These are phyloP conservation scores for Habropoda laboriosa DNA, from an alignment of 1,140 invertebrate species.

Conservation along the genomic window DNA sequence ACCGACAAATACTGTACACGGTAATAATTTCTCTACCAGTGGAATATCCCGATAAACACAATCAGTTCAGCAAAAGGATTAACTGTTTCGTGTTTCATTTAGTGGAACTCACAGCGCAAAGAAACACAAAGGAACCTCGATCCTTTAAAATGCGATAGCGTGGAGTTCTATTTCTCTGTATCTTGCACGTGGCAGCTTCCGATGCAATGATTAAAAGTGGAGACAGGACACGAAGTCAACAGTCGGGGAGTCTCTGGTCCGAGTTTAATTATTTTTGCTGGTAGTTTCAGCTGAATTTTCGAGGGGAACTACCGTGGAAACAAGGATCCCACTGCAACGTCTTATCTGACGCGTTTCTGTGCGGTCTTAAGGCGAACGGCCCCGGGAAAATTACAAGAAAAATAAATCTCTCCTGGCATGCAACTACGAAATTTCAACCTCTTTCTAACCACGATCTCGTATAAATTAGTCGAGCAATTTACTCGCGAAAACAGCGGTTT, in stretches of 20 bases:
- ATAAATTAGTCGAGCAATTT: constrained; percentile 1
- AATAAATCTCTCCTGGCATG: background rate
- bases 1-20: no score
- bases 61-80: background rate
- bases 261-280: constrained; percentile 28
- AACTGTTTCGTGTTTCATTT: background rate
- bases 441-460: background rate
- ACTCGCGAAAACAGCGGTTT: background rate
- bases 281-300: constrained; percentile 12
- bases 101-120: background rate
- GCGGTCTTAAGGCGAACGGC: background rate
- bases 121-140: background rate
- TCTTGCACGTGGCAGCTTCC: background rate
- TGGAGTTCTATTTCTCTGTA: background rate
- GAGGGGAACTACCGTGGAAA: background rate
- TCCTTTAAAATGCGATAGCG: background rate
- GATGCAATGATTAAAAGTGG: constrained; percentile 17
- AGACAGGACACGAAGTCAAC: background rate
- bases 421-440: background rate
- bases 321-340: constrained; percentile 1
- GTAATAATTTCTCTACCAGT: no score
- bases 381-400: background rate
- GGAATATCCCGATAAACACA: background rate
- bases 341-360: background rate
- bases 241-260: background rate